phyloP scores from a whole-genome alignment of 2,797 vertebrate species.

The Sorex maritimensis region DNA sequence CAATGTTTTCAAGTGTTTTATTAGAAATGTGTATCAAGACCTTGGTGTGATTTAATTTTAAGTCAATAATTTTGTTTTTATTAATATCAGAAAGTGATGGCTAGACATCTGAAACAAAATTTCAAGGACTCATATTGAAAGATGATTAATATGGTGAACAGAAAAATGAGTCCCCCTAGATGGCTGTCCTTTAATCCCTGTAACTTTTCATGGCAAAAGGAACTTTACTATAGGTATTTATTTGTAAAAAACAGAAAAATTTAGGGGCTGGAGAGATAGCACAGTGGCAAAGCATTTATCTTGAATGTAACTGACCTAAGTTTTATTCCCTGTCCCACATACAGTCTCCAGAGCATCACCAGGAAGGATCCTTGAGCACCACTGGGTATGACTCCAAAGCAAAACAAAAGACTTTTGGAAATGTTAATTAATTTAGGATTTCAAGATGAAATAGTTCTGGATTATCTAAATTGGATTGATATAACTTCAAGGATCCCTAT shows the following conservation, averaged over 20 bases:
- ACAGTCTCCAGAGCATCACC: too few species aligned
- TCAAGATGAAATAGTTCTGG: not conserved
- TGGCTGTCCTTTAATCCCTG: not conserved
- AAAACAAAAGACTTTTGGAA: too few species aligned
- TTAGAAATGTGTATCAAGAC: too few species aligned
- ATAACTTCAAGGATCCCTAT: not conserved
- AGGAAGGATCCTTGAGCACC: too few species aligned
- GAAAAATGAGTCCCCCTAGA: not conserved
- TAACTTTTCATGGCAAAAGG: not conserved
- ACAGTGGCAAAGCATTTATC: not conserved
- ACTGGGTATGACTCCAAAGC: too few species aligned
- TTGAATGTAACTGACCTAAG: too few species aligned
- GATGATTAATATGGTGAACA: not conserved
- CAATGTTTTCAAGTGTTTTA: too few species aligned
- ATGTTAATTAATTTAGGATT: not conserved
- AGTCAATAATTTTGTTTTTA: too few species aligned
- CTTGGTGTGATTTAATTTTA: too few species aligned
- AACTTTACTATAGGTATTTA: not conserved
- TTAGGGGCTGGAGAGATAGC: not conserved
- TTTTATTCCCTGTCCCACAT: too few species aligned
- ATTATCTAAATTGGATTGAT: not conserved
- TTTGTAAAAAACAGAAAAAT: not conserved
- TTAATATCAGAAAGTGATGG: too few species aligned
- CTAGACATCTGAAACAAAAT: too few species aligned
- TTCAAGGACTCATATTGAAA: not conserved